phyloP scores from a whole-genome alignment of 2,113 vertebrate species.

The Gavialis gangeticus region DNA sequence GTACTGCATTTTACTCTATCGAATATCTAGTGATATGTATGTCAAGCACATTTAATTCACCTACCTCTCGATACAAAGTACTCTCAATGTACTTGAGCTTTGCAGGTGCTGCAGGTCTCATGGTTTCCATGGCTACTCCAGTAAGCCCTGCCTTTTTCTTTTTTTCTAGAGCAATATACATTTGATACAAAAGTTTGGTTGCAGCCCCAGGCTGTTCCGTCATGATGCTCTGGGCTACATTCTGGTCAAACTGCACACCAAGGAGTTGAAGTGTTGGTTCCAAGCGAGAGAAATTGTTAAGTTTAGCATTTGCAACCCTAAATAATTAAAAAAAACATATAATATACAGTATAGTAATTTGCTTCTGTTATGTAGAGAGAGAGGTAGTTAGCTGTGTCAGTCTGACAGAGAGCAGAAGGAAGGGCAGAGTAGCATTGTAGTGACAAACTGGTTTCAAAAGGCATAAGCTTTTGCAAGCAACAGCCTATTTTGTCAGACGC shows the following conservation, averaged over 20 bases:
- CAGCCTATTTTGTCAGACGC: no score
- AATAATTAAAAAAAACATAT: neutral
- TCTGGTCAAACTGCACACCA: slow-evolving; percentile 88
- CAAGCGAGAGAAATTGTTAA: slow-evolving; percentile 92
- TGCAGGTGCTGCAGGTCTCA: slow-evolving; percentile 76
- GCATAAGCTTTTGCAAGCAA: no score
- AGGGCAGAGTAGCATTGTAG: no score
- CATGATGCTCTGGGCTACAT: slow-evolving; percentile 86
- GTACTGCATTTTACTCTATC: neutral
- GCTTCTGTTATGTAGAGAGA: no score
- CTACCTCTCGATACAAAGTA: slow-evolving; percentile 84
- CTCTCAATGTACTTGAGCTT: slow-evolving; percentile 79
- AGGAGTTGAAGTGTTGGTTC: slow-evolving; percentile 88
- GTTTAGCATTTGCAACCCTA: slow-evolving; percentile 85
- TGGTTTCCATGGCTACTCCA: slow-evolving; percentile 77
- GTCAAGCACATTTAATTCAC: neutral
- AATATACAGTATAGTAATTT: neutral
- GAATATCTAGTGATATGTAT: neutral
- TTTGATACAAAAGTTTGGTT: slow-evolving; percentile 88
- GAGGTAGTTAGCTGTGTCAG: no score
- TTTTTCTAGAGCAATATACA: slow-evolving; percentile 89
- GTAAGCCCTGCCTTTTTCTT: slow-evolving; percentile 84
- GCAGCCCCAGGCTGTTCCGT: slow-evolving; percentile 87
- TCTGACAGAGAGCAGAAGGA: no score
- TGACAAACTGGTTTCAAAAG: no score